phyloP scores from a whole-genome alignment of 2,888 invertebrate genomes.

The Melieria crassipennis region DNA sequence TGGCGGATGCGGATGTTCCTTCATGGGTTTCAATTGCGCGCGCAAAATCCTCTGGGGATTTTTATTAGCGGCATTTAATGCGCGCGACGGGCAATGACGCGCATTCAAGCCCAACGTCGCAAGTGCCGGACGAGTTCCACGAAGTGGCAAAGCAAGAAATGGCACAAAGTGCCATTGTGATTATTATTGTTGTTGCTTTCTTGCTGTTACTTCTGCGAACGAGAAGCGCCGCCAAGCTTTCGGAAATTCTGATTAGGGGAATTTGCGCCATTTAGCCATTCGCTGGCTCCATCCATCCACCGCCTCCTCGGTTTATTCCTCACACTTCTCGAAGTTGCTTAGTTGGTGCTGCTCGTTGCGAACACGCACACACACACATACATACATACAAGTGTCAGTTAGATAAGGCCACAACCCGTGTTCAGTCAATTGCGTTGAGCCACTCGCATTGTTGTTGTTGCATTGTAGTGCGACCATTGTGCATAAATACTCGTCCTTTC shows the following conservation, averaged over 20 bases:
- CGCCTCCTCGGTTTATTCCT: not conserved
- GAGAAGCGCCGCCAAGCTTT: not conserved
- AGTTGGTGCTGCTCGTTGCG: not conserved
- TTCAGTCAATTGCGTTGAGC: too few relatives aligned
- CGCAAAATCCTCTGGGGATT: slow-evolving; percentile 31
- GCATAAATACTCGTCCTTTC: not conserved
- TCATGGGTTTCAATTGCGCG: slow-evolving; percentile 22
- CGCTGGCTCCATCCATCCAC: not conserved
- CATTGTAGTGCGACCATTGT: not conserved
- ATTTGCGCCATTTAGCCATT: slow-evolving; percentile 47
- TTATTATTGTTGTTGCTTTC: too few relatives aligned
- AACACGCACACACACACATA: not conserved
- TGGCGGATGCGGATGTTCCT: not conserved
- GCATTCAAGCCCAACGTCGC: not conserved
- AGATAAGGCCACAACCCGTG: too few relatives aligned
- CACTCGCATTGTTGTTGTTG: too few relatives aligned
- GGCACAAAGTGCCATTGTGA: not conserved
- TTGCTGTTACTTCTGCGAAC: too few relatives aligned
- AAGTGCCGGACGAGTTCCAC: not conserved
- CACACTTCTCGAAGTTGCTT: slow-evolving; percentile 3
- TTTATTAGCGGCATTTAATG: slow-evolving; percentile 34
- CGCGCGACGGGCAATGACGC: slow-evolving; percentile 5
- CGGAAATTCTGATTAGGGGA: slow-evolving; percentile 51
- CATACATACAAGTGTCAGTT: not conserved
- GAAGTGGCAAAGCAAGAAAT: not conserved